Percentiles rank a stretch among this genome's conserved stretches.
These are phyloP conservation scores for Eupithecia centaureata DNA, from an alignment of 2,888 invertebrate genomes.

Conservation along the genomic window DNA sequence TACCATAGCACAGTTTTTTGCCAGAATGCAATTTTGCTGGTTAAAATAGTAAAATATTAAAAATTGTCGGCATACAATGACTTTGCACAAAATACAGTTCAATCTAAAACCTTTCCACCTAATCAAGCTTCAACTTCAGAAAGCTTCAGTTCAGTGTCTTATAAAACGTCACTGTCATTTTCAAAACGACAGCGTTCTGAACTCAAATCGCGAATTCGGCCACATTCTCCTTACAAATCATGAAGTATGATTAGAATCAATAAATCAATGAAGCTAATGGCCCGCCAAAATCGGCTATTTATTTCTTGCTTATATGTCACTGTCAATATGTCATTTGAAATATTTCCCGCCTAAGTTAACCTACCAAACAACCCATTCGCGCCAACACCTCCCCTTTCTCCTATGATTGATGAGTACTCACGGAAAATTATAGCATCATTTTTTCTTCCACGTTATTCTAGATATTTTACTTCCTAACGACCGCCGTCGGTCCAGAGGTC, in stretches of 20 bases:
- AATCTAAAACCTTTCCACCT: not conserved
- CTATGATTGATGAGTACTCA: constrained; percentile 32
- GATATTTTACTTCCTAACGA: constrained; percentile 25
- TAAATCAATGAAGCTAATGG: not conserved
- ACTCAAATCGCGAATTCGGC: not conserved
- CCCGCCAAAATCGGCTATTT: not conserved
- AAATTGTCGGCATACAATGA: not conserved
- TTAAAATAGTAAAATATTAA: not conserved
- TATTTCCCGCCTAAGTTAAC: constrained; percentile 1
- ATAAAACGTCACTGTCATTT: not conserved
- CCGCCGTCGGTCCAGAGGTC: constrained; percentile 17
- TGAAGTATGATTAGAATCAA: not conserved
- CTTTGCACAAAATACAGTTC: not conserved
- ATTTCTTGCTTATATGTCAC: not conserved
- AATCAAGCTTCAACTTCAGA: not conserved
- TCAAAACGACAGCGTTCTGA: not conserved
- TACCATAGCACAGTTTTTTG: too few relatives aligned
- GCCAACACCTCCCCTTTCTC: constrained; percentile 22
- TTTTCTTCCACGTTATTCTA: constrained; percentile 20
- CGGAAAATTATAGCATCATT: constrained; percentile 25
- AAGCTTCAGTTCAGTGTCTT: constrained; percentile 1
- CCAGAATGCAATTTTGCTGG: too few relatives aligned
- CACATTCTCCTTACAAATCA: not conserved
- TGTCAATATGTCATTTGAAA: constrained; percentile 15
- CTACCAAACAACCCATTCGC: constrained; percentile 24